Evolutionary conservation across 2,113 vertebrate species (phyloP).

Genomic region (Scomber scombrus): DNA sequence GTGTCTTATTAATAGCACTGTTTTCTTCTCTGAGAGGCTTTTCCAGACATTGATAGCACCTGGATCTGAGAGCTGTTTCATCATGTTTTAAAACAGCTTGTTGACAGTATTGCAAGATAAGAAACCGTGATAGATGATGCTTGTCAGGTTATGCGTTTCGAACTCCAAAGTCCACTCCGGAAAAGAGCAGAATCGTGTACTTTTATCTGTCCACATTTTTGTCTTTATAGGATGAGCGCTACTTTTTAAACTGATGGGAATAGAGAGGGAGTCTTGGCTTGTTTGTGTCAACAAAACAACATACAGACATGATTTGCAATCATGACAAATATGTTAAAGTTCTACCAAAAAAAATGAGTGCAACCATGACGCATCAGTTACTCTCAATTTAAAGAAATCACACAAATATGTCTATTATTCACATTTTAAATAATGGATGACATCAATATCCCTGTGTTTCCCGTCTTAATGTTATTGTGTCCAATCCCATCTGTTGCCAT

Average conservation of each 20-base stretch:
- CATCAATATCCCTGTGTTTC: conserved; percentile 1
- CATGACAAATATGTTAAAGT: neutral
- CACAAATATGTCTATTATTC: conserved; percentile 8
- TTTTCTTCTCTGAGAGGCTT: conserved; percentile 45
- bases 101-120: conserved; percentile 69
- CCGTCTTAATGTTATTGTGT: conserved; percentile 21
- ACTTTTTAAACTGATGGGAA: neutral
- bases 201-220: neutral
- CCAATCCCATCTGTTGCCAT: conserved; percentile 26
- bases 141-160: conserved; percentile 51
- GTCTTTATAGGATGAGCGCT: neutral
- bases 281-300: neutral
- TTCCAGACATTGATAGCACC: conserved; percentile 56
- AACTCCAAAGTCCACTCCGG: conserved; percentile 40
- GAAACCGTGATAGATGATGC: conserved; percentile 63
- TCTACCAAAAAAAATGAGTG: neutral
- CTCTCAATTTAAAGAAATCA: neutral
- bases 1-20: conserved; percentile 45
- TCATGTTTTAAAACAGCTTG: conserved; percentile 67
- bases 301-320: neutral
- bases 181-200: conserved; percentile 15
- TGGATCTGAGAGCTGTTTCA: conserved; percentile 62
- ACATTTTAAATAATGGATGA: neutral
- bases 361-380: neutral
- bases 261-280: neutral